These are phyloP conservation scores for Mythimna pallens DNA, from an alignment of 2,888 invertebrate genomes.

Conservation along the genomic window DNA sequence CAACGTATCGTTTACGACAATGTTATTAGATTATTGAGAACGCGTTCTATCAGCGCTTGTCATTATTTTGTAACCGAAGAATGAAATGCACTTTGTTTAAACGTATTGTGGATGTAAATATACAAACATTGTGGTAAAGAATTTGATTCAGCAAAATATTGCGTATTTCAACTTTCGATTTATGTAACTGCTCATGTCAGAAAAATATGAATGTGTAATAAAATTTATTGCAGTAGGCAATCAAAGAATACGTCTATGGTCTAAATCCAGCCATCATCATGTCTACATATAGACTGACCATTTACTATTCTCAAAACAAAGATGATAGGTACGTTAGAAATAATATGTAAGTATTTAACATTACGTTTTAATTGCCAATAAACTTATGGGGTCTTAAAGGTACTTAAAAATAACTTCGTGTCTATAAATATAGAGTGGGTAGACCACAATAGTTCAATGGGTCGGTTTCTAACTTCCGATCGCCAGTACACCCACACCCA, in stretches of 20 bases:
- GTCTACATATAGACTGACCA: conserved; percentile 17
- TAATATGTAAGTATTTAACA: conserved; percentile 47
- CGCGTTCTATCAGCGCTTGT: conserved; percentile 48
- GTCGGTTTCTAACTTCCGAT: conserved; percentile 55
- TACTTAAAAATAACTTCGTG: conserved; percentile 27
- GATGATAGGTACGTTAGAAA: conserved; percentile 25
- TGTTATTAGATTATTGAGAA: conserved; percentile 54
- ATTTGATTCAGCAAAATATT: conserved; percentile 14
- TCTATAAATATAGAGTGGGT: conserved; percentile 28
- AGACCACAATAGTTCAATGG: conserved; percentile 54
- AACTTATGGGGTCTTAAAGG: conserved; percentile 21
- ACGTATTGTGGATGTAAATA: conserved; percentile 23
- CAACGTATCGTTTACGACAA: conserved; percentile 48
- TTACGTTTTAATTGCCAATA: conserved; percentile 40
- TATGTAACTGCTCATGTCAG: background rate
- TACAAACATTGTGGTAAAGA: conserved; percentile 11
- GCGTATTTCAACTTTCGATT: background rate
- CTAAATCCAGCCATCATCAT: conserved; percentile 1
- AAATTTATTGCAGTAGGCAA: background rate
- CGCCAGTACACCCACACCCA: conserved; percentile 55
- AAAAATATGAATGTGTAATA: background rate
- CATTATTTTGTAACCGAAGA: conserved; percentile 49
- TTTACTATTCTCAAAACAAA: conserved; percentile 34
- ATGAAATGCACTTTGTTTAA: conserved; percentile 37
- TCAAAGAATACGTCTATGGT: background rate